These are phyloP conservation scores for Huso huso DNA, from an alignment of 2,797 vertebrate genomes.

Conservation along the genomic window DNA sequence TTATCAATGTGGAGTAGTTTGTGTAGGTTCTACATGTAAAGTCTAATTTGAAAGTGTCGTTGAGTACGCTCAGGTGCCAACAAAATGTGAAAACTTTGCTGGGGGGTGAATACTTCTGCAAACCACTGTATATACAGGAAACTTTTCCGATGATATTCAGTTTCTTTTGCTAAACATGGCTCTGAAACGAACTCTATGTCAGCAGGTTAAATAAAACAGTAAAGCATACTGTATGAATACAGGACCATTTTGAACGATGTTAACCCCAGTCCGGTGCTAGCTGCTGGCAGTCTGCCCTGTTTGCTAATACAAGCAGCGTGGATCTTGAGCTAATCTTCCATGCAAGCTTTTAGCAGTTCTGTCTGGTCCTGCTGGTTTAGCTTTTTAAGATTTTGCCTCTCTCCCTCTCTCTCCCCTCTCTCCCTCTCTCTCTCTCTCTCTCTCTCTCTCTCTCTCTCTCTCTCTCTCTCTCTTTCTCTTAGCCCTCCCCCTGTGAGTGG, in stretches of 20 bases:
- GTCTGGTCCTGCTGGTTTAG: not conserved
- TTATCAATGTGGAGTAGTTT: no score
- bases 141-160: not conserved
- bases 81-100: no score
- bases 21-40: no score
- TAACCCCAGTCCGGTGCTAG: no score
- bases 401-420: constrained; percentile 33
- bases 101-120: no score
- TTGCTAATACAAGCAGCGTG: not conserved
- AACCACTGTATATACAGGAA: no score
- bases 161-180: not conserved
- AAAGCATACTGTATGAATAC: no score
- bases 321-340: not conserved
- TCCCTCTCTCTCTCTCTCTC: constrained; percentile 7
- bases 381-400: not conserved
- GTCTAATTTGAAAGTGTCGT: no score
- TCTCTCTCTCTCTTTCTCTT: constrained; percentile 49
- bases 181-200: not conserved
- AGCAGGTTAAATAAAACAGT: no score
- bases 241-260: no score
- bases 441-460: constrained; percentile 15
- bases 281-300: no score
- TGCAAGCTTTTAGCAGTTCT: not conserved
- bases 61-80: no score
- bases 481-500: constrained; percentile 99